Conservation (phyloP, 1,140 invertebrate species). For the Radopholus similis region DNA sequence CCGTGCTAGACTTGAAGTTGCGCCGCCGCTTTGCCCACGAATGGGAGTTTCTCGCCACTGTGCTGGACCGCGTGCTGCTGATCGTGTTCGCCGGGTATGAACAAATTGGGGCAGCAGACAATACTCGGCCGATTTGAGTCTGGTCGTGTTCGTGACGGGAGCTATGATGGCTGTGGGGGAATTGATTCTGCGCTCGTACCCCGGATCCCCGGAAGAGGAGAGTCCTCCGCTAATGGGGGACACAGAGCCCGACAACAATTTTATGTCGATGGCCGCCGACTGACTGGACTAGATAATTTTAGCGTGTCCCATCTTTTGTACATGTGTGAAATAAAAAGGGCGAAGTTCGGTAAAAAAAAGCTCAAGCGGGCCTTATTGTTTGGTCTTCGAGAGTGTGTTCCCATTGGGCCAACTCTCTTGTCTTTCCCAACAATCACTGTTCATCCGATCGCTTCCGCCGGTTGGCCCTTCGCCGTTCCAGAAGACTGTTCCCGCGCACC, state of each 20-base stretch:
- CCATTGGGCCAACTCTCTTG: no score
- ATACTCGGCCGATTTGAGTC: constrained; percentile 2
- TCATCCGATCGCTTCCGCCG: no score
- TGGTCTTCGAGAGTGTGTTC: no score
- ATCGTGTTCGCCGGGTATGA: constrained; percentile 49
- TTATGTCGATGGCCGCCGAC: no score
- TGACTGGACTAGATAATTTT: no score
- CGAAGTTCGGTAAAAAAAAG: no score
- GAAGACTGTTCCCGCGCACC: constrained; percentile 15
- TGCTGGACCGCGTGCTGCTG: constrained; percentile 54
- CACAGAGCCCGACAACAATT: no score
- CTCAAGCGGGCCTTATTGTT: no score
- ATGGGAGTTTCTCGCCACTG: constrained; percentile 59
- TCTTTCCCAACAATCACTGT: no score
- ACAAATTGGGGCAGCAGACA: background rate
- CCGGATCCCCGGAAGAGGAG: background rate
- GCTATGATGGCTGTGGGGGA: constrained; percentile 58
- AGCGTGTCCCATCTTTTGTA: no score
- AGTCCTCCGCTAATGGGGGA: no score
- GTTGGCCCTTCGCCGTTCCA: constrained; percentile 23
- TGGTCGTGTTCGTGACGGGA: constrained; percentile 52
- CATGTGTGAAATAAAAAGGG: no score
- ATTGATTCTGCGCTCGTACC: constrained; percentile 56
- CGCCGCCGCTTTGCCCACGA: constrained; percentile 55
- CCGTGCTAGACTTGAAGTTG: constrained; percentile 42